Evolutionary conservation across 2,797 vertebrate genomes (phyloP), one percentile per base, ranked within the genome.

Genomic region (Fistularia commersonii): DNA sequence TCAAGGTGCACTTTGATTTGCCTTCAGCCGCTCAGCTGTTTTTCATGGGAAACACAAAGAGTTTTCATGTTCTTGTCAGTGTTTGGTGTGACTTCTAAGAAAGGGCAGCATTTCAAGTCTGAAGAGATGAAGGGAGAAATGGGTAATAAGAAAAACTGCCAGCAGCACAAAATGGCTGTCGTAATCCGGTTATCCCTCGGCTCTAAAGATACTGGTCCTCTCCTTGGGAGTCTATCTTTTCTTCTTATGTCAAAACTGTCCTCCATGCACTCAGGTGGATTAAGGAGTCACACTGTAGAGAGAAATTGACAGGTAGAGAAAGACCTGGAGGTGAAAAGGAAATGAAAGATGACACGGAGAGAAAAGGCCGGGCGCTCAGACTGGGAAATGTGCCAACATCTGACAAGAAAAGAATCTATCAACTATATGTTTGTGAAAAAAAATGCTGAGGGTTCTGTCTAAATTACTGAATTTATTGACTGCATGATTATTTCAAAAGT

Each of bases 211-310:
- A 84, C 79, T 74, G 83, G 68, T 80, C 68, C 77, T 72, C 79
- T 83, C 79, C 69, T 81, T 65, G 55, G 82, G 85, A 83, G 67
- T 80, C 82, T 74, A 79, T 84, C 79, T 86, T 80, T 82, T 66
- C 80, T 87, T 86, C 83, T 87, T 79, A 83, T 85, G 85, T 85
- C 84, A 84, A 83, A 89, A 88, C 70, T 87, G 83, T 87, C 84
- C 75, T 87, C 85, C 74, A 66, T 87, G 86, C 87, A 88, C 83
- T 88, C 87, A 83, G 81, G 83, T 82, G 87, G 87, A 87, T 87
- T 89, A 85, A 73, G 58, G 80, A 79, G 72, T 69, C 74, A 81
- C 67, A 57, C 67, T 61, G 77, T 61, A 82, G 71, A 87, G 81
- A 86, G 71, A 79, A 79, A 78, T 64, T 82, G 82, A 81, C 83